Base-by-base conservation (phyloP, 2,113 vertebrate species). In the Ptilonorhynchus violaceus region DNA sequence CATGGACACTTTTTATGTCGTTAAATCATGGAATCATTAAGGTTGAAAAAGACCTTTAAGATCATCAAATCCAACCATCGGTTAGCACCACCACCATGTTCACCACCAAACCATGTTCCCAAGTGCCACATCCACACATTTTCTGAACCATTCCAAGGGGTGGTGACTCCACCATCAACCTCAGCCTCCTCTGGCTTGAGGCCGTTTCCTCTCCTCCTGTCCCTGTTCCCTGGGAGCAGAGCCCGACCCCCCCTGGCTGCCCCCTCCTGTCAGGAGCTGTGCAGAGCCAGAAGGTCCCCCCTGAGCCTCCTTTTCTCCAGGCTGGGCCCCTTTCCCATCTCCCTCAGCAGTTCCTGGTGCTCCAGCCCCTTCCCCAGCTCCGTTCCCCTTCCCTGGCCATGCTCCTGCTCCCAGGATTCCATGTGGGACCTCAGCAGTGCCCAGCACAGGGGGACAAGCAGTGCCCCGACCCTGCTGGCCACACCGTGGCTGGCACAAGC, bases 221-320 rank as follows among this genome's bases (percentile, higher is more conserved):
- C 76, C 76, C 58, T 80, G 42, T 64, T 70, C 41, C 47, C 58
- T 35, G 75, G 7, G 5, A 73, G 11, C 42, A 66, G 6, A 73
- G 8, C 50, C 67, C 0, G 1, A 64, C 3, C 5, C 41, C 25
- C 18, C 28, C 16, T 0, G 0, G 24, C n/a, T 63, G 25, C 17
- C 24, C 30, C 59, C 37, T 73, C 44, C 76, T 88, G 50, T 1
- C 59, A 58, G 50, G 42, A 50, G 1, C 1, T 50, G 25, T 86
- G 31, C 31, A 66, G 49, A 88, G 68, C 35, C 67, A 80, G 1
- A 56, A 20, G 37, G 31, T 1, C 7, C 31, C 31, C 44, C 18
- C 37, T 42, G 52, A 74, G 12, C 76, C 59, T 33, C 50, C 44
- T 50, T 73, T 66, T 0, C 50, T 58, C 25, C 67, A 37, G 33